phyloP scores from a whole-genome alignment of 2,113 vertebrate species.

The Notechis scutatus region DNA sequence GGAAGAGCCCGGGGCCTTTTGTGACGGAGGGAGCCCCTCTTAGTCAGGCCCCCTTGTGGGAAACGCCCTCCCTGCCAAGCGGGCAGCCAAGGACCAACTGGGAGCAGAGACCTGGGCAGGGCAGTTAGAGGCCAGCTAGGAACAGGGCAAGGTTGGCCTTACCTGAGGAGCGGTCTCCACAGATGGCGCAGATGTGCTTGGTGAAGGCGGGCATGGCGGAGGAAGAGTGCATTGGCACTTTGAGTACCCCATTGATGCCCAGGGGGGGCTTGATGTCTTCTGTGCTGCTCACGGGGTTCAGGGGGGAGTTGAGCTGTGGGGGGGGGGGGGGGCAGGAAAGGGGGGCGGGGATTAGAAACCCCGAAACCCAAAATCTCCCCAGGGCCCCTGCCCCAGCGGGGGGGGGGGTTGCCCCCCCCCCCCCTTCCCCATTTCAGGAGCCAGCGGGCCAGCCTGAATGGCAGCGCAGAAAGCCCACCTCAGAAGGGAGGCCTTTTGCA shows the following conservation, averaged over 20 bases:
- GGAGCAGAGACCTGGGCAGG: neutral
- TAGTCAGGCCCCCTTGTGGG: neutral
- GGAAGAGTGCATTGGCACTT: slow-evolving; percentile 90
- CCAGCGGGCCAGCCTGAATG: neutral
- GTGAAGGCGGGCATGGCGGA: slow-evolving; percentile 88
- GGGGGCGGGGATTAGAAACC: neutral
- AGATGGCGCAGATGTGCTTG: slow-evolving; percentile 99
- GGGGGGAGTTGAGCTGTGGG: slow-evolving; percentile 88
- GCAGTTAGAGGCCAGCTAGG: neutral
- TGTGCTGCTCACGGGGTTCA: slow-evolving; percentile 95
- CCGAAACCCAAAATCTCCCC: neutral
- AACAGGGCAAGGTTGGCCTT: slow-evolving; percentile 8
- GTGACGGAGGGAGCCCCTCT: neutral
- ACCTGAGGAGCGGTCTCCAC: slow-evolving; percentile 98
- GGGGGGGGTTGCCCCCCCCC: neutral
- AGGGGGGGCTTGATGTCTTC: slow-evolving; percentile 97
- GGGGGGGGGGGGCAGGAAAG: slow-evolving; percentile 25
- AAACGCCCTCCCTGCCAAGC: neutral
- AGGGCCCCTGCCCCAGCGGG: neutral
- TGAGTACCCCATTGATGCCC: slow-evolving; percentile 96
- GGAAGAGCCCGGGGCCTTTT: neutral
- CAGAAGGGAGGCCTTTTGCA: neutral
- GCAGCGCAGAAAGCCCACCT: neutral
- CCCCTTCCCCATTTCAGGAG: neutral
- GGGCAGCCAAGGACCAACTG: neutral